These are phyloP conservation scores for Daboia siamensis DNA, from an alignment of 2,113 vertebrate genomes.

Conservation along the genomic window DNA sequence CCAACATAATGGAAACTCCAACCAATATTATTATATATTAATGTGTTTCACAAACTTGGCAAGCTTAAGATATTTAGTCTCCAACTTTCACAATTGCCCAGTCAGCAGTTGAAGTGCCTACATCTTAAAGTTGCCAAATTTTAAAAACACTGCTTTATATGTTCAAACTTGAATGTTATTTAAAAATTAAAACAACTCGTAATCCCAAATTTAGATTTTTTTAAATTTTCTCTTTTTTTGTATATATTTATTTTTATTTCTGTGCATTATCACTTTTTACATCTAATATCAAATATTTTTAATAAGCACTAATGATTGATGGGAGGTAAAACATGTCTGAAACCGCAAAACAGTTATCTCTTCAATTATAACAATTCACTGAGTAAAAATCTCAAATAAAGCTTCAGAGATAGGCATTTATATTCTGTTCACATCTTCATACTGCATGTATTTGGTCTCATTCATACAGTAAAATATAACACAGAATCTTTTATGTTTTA, in stretches of 20 bases:
- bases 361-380: background rate
- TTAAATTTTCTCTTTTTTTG: background rate
- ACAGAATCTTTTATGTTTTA: background rate
- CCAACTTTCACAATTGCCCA: background rate
- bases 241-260: background rate
- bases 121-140: background rate
- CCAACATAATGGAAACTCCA: background rate
- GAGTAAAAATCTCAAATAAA: background rate
- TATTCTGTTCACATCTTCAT: background rate
- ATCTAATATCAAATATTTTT: background rate
- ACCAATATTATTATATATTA: background rate
- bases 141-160: background rate
- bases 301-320: background rate
- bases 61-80: background rate
- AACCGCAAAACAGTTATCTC: background rate
- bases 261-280: background rate
- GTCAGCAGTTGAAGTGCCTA: background rate
- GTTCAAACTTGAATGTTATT: background rate
- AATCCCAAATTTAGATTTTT: background rate
- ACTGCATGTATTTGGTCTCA: background rate
- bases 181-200: background rate
- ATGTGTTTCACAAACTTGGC: background rate
- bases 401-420: background rate
- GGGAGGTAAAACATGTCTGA: background rate
- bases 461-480: background rate